Conservation (phyloP, 2,113 vertebrate genomes). For the Glaucidium brasilianum region DNA sequence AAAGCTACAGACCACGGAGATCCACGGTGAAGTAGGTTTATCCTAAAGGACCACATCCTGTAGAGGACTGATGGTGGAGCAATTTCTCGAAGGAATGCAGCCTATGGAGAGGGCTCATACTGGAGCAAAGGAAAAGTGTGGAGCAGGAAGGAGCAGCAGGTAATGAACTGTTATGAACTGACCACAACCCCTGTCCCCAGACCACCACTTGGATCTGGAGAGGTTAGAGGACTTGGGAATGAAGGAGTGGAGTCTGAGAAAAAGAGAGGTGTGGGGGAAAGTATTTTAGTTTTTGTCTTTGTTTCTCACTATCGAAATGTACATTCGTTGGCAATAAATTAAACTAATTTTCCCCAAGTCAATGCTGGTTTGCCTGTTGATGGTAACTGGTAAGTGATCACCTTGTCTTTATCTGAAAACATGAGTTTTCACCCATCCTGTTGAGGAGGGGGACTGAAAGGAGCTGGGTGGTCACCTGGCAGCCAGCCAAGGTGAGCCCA, state of each 20-base stretch:
- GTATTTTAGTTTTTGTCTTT: not conserved
- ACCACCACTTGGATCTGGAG: not conserved
- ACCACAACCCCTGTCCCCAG: not conserved
- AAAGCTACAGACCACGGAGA: not conserved
- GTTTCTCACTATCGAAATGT: not conserved
- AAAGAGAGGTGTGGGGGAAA: not conserved
- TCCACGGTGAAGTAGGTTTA: accelerated
- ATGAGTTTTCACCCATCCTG: not conserved
- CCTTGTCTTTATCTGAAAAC: not conserved
- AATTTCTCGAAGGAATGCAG: not conserved
- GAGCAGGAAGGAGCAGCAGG: not conserved
- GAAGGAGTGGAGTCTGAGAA: not conserved
- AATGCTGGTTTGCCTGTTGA: not conserved
- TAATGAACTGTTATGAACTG: too few species aligned
- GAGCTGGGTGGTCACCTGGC: not conserved
- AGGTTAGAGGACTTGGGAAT: not conserved
- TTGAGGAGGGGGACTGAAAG: not conserved
- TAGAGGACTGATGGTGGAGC: not conserved
- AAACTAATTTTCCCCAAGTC: accelerated
- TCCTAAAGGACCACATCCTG: not conserved
- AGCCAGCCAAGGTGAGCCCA: not conserved
- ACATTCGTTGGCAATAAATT: not conserved
- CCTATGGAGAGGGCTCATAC: not conserved
- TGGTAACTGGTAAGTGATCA: not conserved
- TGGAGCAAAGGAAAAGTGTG: not conserved